These are phyloP conservation scores for Phrynosoma blainvillii DNA, from an alignment of 2,113 vertebrate genomes.

Conservation along the genomic window DNA sequence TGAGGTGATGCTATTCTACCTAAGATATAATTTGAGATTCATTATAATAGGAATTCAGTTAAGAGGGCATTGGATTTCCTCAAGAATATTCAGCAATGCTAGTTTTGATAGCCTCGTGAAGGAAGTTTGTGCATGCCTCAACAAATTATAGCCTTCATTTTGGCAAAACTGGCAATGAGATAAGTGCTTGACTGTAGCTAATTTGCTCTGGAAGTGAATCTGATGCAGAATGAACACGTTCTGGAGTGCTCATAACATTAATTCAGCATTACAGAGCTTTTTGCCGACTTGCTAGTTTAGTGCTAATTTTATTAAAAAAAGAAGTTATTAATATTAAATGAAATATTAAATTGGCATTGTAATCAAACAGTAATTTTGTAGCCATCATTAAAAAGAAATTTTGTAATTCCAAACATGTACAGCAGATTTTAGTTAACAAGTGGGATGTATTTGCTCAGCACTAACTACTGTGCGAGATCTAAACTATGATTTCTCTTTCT, in stretches of 20 bases:
- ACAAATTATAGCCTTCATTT: neutral
- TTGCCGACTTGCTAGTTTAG: constrained; percentile 34
- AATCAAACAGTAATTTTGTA: constrained; percentile 46
- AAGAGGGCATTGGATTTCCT: neutral
- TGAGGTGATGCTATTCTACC: neutral
- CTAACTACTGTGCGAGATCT: constrained; percentile 46
- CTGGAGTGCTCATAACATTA: constrained; percentile 35
- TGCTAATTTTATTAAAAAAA: constrained; percentile 52
- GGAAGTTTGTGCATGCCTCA: neutral
- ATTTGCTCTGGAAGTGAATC: constrained; percentile 1
- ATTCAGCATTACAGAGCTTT: constrained; percentile 39
- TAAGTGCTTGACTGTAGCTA: neutral
- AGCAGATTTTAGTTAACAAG: constrained; percentile 35
- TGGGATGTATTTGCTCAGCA: constrained; percentile 11
- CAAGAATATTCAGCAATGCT: neutral
- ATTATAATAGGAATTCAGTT: neutral
- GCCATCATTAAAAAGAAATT: constrained; percentile 33
- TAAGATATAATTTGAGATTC: neutral
- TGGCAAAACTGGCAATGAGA: constrained; percentile 12
- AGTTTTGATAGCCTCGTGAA: constrained; percentile 2
- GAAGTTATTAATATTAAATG: constrained; percentile 51
- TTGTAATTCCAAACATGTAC: constrained; percentile 30
- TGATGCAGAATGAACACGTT: constrained; percentile 30
- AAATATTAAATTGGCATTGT: constrained; percentile 55
- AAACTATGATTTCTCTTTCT: constrained; percentile 4